phyloP scores from a whole-genome alignment of 37 sponge, comb jelly and placozoan species.

The Lycopodina hypogea region DNA sequence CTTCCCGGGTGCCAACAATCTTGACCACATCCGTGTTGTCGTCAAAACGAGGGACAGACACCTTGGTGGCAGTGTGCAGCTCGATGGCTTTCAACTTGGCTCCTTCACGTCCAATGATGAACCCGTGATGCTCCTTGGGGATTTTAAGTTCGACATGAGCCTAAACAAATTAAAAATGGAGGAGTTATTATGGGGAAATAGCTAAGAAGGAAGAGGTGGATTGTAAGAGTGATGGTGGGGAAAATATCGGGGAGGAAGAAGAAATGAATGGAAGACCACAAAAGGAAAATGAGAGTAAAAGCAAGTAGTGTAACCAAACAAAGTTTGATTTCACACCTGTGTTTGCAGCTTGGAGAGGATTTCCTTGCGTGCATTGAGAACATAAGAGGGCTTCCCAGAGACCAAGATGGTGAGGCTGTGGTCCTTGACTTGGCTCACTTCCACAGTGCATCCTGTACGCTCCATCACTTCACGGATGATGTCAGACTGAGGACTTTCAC shows the following conservation, averaged over 20 bases:
- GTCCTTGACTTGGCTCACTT: slow-evolving; percentile 80
- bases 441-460: slow-evolving; percentile 72
- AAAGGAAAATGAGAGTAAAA: neutral
- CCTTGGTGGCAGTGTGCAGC: slow-evolving; percentile 72
- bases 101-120: slow-evolving; percentile 71
- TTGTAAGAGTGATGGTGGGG: neutral
- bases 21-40: slow-evolving; percentile 69
- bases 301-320: neutral
- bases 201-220: slow-evolving; percentile 5
- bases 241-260: neutral
- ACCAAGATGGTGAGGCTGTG: slow-evolving; percentile 85
- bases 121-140: slow-evolving; percentile 84
- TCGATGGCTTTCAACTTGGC: slow-evolving; percentile 71
- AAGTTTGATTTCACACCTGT: slow-evolving; percentile 35
- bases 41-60: slow-evolving; percentile 65
- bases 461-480: slow-evolving; percentile 70
- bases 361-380: slow-evolving; percentile 59
- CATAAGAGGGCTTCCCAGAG: slow-evolving; percentile 70
- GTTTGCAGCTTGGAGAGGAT: slow-evolving; percentile 74
- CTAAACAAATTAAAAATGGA: neutral
- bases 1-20: slow-evolving; percentile 88
- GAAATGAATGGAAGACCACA: neutral
- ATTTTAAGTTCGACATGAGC: slow-evolving; percentile 61
- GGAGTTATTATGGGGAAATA: neutral
- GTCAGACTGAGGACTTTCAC: slow-evolving; percentile 64